Evolutionary conservation across 2,888 invertebrate species (phyloP), one percentile per base, ranked within the genome.

Genomic region (Junonia oenone): DNA sequence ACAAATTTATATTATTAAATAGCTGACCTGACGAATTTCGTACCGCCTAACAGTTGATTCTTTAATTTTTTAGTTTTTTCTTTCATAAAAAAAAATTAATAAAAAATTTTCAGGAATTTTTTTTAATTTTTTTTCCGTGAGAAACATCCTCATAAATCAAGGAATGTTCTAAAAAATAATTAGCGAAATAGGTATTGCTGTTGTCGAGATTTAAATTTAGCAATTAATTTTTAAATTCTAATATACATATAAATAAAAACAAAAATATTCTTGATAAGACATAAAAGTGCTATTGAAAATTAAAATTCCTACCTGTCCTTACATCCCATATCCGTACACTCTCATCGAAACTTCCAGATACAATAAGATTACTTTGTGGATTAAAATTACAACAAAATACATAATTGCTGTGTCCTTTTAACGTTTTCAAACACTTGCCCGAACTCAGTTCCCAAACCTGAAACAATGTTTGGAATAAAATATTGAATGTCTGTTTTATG

Each of bases 361-460:
- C 99, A 75, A 99, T 98, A 65, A 99, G 93, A 90, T 99, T 99
- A 53, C 99, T 99, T 90, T 99, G 99, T 58, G 99, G 99, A 85
- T 99, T 99, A 83, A 99, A 99, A 90, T 99, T 99, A 83, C 99
- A 99, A 83, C 99, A 99, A 86, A 99, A 99, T 0, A 99, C 99
- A 80, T 99, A 99, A 83, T 99, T 99, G 82, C 98, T 98, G 88
- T 99, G 99, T 2, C 99, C 99, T 85, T 99, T 99, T 38, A 99
- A 88, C 0, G 99, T 99, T 90, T 99, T 99, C 72, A 99, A 91
- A 88, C 99, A 98, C 92, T 99, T 99, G 26, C 97, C 98, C 1
- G 98, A 96, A 75, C 97, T 96, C 51, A 99, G 89, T 81, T 99
- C 99, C 99, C 99, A 99, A 55, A 99, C 97, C 93, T 98, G 97